These are phyloP conservation scores for Pangasius sanitwongsei DNA, from an alignment of 2,797 vertebrate genomes.

Conservation along the genomic window DNA sequence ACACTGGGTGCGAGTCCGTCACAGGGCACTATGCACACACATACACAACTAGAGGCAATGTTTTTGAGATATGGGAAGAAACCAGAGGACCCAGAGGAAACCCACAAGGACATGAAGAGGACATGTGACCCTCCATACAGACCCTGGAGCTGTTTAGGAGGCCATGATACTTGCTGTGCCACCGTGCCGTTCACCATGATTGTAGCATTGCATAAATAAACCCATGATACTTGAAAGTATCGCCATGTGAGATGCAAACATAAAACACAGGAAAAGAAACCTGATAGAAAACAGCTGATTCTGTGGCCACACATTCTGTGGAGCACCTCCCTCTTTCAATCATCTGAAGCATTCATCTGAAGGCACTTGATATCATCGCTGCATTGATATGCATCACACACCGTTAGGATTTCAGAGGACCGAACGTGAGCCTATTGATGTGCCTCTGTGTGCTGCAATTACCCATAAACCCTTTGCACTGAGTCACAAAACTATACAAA, in stretches of 20 bases:
- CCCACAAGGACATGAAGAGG: not conserved
- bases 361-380: not conserved
- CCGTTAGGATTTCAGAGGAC: not conserved
- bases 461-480: not conserved
- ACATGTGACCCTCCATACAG: too few species aligned
- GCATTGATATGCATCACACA: not conserved
- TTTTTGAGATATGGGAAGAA: not conserved
- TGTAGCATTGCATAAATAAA: not conserved
- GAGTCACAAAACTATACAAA: not conserved
- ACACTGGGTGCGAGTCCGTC: not conserved
- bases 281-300: not conserved
- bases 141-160: not conserved
- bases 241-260: not conserved
- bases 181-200: not conserved
- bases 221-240: not conserved
- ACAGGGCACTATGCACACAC: not conserved
- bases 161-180: not conserved
- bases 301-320: not conserved
- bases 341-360: not conserved
- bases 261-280: not conserved
- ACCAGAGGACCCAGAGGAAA: not conserved
- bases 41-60: not conserved
- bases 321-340: too few species aligned
- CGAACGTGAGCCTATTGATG: not conserved
- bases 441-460: not conserved